Conservation (phyloP, 1,140 invertebrate species). For the Zophobas morio region DNA sequence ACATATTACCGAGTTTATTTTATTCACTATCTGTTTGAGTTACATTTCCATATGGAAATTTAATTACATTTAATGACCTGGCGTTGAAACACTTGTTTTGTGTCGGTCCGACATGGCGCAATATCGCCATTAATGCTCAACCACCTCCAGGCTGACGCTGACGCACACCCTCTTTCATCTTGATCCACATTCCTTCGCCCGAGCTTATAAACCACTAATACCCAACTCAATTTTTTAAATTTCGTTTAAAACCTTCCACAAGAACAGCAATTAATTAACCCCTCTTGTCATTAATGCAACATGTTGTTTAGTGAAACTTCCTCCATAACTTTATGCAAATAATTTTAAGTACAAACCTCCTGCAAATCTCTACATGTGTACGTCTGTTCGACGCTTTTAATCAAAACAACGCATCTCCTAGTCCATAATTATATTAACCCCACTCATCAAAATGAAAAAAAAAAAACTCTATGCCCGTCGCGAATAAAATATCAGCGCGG, state of each 20-base stretch:
- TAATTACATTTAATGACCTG: constrained; percentile 41
- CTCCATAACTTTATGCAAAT: constrained; percentile 34
- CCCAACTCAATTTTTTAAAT: constrained; percentile 35
- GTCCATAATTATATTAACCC: too few relatives aligned
- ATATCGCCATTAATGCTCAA: constrained; percentile 35
- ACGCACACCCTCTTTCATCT: constrained; percentile 39
- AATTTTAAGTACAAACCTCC: constrained; percentile 6
- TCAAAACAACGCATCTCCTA: neutral
- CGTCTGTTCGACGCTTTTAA: constrained; percentile 4
- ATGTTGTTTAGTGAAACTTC: constrained; percentile 40
- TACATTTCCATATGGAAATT: constrained; percentile 42
- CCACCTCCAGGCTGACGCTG: constrained; percentile 20
- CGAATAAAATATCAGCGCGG: too few relatives aligned
- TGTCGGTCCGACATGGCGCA: constrained; percentile 32
- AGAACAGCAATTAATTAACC: constrained; percentile 39
- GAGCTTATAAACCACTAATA: constrained; percentile 14
- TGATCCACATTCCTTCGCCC: constrained; percentile 26
- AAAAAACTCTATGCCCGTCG: too few relatives aligned
- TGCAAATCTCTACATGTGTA: constrained; percentile 6
- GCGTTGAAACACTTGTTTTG: constrained; percentile 42
- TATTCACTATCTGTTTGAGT: constrained; percentile 41
- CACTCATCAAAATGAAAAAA: too few relatives aligned
- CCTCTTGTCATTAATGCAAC: constrained; percentile 40
- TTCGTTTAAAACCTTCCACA: constrained; percentile 35
- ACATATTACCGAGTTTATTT: constrained; percentile 40